phyloP scores from a whole-genome alignment of 2,797 vertebrate genomes.

The Rhinella marina region DNA sequence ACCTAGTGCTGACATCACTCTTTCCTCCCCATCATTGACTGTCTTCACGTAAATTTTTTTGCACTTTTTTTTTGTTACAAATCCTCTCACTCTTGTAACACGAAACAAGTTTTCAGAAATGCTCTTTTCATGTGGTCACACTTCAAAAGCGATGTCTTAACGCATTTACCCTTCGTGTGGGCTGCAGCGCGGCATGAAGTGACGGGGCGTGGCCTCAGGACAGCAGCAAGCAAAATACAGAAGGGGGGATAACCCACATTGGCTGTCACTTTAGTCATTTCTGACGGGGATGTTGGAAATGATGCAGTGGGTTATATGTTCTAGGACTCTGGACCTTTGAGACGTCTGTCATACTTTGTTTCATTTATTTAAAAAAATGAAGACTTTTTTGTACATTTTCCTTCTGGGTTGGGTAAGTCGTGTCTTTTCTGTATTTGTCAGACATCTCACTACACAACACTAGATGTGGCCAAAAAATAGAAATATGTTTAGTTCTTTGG shows the following conservation, averaged over 20 bases:
- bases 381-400: conserved; percentile 5
- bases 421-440: background rate
- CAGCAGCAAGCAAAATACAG: too few species aligned
- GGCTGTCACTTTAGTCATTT: background rate
- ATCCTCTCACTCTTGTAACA: background rate
- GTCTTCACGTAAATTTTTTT: background rate
- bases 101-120: conserved; percentile 47
- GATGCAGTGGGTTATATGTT: background rate
- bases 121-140: conserved; percentile 42
- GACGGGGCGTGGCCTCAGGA: background rate
- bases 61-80: conserved; percentile 1
- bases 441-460: too few species aligned
- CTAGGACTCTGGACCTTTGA: background rate
- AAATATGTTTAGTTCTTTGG: background rate
- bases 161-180: conserved; percentile 42
- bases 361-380: conserved; percentile 14
- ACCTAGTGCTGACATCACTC: background rate
- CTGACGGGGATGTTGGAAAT: background rate
- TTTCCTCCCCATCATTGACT: conserved; percentile 7
- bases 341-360: background rate
- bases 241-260: background rate
- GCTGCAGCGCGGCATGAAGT: background rate
- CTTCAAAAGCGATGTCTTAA: background rate
- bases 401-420: conserved; percentile 47
- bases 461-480: background rate